A percentile compares a stretch with the other conserved stretches of the same genome.
Conservation (phyloP, 2,797 vertebrate genomes). For the Acrocephalus scirpaceus region DNA sequence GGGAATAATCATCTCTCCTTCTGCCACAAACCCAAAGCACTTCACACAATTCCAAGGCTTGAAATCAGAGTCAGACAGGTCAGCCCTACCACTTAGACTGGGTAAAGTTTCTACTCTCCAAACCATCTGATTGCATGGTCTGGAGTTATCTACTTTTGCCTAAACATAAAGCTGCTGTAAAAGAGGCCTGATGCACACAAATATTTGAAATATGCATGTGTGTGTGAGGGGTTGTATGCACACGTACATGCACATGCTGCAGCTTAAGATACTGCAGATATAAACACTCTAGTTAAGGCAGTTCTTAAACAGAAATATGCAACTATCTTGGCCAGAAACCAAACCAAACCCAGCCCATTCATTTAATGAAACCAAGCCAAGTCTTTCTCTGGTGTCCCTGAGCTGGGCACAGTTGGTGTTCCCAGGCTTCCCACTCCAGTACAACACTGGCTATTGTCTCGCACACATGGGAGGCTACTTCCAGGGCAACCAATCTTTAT, state of each 20-base stretch:
- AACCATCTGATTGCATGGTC: neutral
- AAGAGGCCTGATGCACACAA: neutral
- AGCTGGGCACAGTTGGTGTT: neutral
- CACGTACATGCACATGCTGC: fast-evolving
- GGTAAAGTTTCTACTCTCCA: too few species aligned
- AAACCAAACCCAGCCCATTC: neutral
- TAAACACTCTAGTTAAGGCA: neutral
- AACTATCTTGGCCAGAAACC: constrained; percentile 9
- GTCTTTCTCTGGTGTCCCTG: neutral
- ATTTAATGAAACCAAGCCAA: neutral
- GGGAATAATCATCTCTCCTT: neutral
- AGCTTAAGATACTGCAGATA: neutral
- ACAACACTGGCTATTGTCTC: neutral
- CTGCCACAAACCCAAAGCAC: neutral
- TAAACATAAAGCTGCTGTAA: neutral
- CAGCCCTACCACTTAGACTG: too few species aligned
- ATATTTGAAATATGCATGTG: neutral
- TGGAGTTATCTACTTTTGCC: neutral
- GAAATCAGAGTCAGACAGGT: neutral
- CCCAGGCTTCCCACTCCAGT: neutral
- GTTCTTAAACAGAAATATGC: neutral
- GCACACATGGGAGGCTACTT: neutral
- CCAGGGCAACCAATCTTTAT: constrained; percentile 35
- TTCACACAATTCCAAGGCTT: neutral
- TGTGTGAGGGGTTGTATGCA: neutral